phyloP scores from a whole-genome alignment of 2,888 invertebrate genomes.

The Ectobius pallidus region DNA sequence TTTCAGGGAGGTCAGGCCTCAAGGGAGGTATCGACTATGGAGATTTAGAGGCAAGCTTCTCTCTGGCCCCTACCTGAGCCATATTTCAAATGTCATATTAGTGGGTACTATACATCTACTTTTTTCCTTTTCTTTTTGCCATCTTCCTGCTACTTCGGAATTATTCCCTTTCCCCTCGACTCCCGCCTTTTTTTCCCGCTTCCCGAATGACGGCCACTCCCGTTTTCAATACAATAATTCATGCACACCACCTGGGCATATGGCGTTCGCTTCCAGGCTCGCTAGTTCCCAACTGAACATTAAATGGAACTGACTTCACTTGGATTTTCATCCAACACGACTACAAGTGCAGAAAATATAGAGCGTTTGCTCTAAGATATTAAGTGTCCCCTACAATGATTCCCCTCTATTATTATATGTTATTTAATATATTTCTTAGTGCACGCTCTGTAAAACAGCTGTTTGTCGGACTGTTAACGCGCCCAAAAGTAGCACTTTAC shows the following conservation, averaged over 20 bases:
- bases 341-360: too few relatives aligned
- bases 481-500: too few relatives aligned
- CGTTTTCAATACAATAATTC: constrained; percentile 9
- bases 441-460: too few relatives aligned
- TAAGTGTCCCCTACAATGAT: too few relatives aligned
- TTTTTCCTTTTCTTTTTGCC: constrained; percentile 28
- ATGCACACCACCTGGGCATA: background rate
- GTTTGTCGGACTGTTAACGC: too few relatives aligned
- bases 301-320: too few relatives aligned
- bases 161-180: background rate
- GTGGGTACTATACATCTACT: constrained; percentile 38
- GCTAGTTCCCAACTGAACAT: too few relatives aligned
- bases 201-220: background rate
- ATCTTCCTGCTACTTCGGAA: constrained; percentile 5
- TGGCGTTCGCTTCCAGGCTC: background rate
- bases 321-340: too few relatives aligned
- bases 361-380: too few relatives aligned
- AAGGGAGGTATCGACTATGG: background rate
- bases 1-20: background rate
- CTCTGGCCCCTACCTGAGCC: constrained; percentile 21
- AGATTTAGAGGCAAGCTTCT: background rate
- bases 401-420: too few relatives aligned
- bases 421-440: too few relatives aligned
- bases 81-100: constrained; percentile 42
- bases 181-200: background rate